Conservation (phyloP, 2,797 vertebrate genomes). For the Cottoperca gobio region DNA sequence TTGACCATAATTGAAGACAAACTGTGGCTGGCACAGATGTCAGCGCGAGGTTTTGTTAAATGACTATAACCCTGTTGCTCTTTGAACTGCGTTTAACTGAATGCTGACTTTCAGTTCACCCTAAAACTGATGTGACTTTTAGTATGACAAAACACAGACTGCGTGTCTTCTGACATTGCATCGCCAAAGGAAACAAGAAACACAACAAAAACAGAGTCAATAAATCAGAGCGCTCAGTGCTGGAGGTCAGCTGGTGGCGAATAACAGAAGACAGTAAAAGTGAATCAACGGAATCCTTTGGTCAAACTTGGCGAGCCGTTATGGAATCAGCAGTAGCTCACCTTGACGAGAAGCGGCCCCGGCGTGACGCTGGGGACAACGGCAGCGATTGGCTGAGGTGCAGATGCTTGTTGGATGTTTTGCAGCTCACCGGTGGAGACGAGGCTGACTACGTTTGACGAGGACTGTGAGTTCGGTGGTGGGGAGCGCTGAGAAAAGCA, state of each 20-base stretch:
- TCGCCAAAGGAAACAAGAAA: conserved; percentile 51
- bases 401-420: conserved; percentile 64
- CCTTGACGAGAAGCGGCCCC: conserved; percentile 92
- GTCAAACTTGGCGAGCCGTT: not conserved
- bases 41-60: conserved; percentile 54
- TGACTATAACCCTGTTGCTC: conserved; percentile 59
- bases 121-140: conserved; percentile 53
- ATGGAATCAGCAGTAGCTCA: conserved; percentile 60
- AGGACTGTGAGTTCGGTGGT: conserved; percentile 79
- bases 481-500: conserved; percentile 85
- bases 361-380: conserved; percentile 78
- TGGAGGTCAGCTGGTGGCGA: conserved; percentile 37
- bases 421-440: conserved; percentile 81
- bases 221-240: conserved; percentile 28
- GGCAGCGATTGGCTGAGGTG: conserved; percentile 70
- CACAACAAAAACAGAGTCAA: conserved; percentile 26
- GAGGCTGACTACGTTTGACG: conserved; percentile 87
- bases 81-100: conserved; percentile 60
- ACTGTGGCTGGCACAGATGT: conserved; percentile 63
- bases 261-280: not conserved
- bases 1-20: conserved; percentile 72
- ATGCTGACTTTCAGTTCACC: conserved; percentile 42
- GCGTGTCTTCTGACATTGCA: conserved; percentile 41
- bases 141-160: conserved; percentile 68
- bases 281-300: not conserved